These are phyloP conservation scores for Podabrus alpinus DNA, from an alignment of 2,888 invertebrate genomes.

Conservation along the genomic window DNA sequence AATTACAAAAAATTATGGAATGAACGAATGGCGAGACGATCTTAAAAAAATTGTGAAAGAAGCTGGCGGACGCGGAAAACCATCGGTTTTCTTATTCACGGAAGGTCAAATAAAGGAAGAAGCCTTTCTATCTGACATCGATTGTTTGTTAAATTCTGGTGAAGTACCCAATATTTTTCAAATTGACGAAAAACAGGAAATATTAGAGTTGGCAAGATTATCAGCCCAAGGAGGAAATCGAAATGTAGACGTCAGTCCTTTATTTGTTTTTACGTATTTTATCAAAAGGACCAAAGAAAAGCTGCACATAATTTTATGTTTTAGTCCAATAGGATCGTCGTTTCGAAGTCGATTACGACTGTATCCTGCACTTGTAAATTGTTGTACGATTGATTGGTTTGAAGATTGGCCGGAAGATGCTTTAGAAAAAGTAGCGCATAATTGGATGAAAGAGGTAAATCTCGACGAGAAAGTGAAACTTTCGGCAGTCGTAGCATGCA, in stretches of 20 bases:
- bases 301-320: conserved; percentile 80
- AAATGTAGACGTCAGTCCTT: conserved; percentile 80
- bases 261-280: conserved; percentile 74
- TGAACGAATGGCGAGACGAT: conserved; percentile 82
- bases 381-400: conserved; percentile 90
- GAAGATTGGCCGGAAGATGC: conserved; percentile 89
- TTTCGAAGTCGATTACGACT: conserved; percentile 76
- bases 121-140: conserved; percentile 79
- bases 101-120: conserved; percentile 84
- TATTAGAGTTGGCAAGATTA: conserved; percentile 74
- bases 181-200: conserved; percentile 82
- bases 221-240: conserved; percentile 78
- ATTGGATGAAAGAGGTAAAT: conserved; percentile 74
- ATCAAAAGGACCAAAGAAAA: conserved; percentile 78
- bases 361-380: conserved; percentile 84
- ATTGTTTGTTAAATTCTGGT: conserved; percentile 81
- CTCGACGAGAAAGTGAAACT: conserved; percentile 69
- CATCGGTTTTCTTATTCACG: conserved; percentile 76
- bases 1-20: conserved; percentile 77
- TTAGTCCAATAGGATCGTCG: conserved; percentile 83
- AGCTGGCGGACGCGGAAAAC: conserved; percentile 73
- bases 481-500: conserved; percentile 75
- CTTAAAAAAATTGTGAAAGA: conserved; percentile 72
- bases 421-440: conserved; percentile 75
- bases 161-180: conserved; percentile 86